These are phyloP conservation scores for Dicycla oo DNA, from an alignment of 2,888 invertebrate genomes.

Conservation along the genomic window DNA sequence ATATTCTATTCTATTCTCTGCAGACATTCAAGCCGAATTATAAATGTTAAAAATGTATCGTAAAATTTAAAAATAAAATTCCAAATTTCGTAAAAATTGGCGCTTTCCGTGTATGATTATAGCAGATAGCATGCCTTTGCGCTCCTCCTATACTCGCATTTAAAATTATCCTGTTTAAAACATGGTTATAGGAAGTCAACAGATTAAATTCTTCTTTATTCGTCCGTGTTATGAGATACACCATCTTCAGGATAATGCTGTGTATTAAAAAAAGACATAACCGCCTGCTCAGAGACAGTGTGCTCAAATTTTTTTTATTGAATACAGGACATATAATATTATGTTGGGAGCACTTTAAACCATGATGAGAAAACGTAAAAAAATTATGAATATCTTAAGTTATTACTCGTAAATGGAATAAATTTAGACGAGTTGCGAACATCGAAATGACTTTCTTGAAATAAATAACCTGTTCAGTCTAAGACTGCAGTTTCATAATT, in stretches of 20 bases:
- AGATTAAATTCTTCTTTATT: slow-evolving; percentile 83
- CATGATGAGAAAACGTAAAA: not conserved
- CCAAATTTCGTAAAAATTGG: not conserved
- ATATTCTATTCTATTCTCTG: not conserved
- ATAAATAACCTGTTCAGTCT: not conserved
- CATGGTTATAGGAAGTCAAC: slow-evolving; percentile 69
- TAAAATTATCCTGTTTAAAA: slow-evolving; percentile 36
- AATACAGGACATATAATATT: slow-evolving; percentile 19
- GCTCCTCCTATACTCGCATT: not conserved
- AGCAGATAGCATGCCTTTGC: too few relatives aligned
- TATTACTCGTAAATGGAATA: not conserved
- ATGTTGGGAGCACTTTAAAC: slow-evolving; percentile 20
- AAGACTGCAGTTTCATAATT: not conserved
- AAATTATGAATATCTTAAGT: not conserved
- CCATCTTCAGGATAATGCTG: slow-evolving; percentile 63
- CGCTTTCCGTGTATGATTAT: not conserved
- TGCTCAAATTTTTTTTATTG: slow-evolving; percentile 40
- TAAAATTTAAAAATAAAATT: not conserved
- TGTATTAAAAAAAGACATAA: slow-evolving; percentile 40
- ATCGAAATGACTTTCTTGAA: not conserved
- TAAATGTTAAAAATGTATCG: accelerated
- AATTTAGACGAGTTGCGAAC: not conserved
- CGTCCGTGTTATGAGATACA: slow-evolving; percentile 74
- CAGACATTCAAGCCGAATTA: not conserved
- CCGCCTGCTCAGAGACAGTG: too few relatives aligned